Evolutionary conservation across 2,888 invertebrate genomes (phyloP), one percentile per base, ranked within the genome.

Genomic region (Cryptus armator): DNA sequence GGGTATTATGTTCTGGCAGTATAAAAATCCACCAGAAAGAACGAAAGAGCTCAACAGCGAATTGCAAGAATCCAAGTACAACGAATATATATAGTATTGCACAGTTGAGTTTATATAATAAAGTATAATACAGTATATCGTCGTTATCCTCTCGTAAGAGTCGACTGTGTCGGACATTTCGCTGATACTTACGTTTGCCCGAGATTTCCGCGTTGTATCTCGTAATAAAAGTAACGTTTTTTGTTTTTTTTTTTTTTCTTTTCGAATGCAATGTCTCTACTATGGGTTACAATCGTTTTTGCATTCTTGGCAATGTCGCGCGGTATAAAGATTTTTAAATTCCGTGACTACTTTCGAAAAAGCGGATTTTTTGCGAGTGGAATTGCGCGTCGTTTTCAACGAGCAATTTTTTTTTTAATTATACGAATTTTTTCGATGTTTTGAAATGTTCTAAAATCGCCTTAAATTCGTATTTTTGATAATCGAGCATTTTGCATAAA

Each of bases 1-100:
- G 85, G 85, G 85, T 83, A 85, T 85, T 85, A 85, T 46, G 71
- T 80, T 74, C 64, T 32, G 70, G 46, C 51, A 16, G 83, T 85
- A 74, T 56, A 80, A 77, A 83, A 83, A 74, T 76, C 76, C 72
- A 68, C 76, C 44, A 24, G 51, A 66, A 44, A 75, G 62, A 66
- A 46, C 48, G 77, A 71, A 48, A 79, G 37, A 80, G 75, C 68
- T 81, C 68, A 59, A 70, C 51, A 70, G 43, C 68, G 70, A 62
- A 75, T 64, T 62, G 51, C 56, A 19, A 19, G 12, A 43, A 75
- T 56, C 75, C 64, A 37, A 75, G 48, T 64, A 37, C 75, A 64
- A 64, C 53, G 53, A 59, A 0, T 56, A 56, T 56, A 24, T 24
- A 44, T 44, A 6, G 59, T 4, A 24, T 24, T 46, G 37, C 14